Evolutionary conservation across 2,888 invertebrate species (phyloP).

Genomic region (Papilio gigon): DNA sequence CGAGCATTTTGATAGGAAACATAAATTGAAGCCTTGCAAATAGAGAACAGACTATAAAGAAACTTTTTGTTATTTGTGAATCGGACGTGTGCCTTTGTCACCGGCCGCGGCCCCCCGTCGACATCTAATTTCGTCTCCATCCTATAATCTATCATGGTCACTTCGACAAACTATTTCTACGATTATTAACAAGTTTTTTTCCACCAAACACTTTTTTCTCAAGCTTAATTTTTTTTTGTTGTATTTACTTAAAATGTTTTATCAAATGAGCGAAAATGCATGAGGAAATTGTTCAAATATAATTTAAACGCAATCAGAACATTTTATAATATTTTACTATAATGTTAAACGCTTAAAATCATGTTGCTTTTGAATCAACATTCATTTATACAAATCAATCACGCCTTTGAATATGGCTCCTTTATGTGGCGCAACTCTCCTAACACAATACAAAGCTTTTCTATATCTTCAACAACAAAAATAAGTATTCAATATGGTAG

Average conservation of each 20-base stretch:
- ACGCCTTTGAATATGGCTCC: slow-evolving; percentile 10
- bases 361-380: slow-evolving; percentile 19
- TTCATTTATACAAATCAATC: slow-evolving; percentile 17
- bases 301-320: no score
- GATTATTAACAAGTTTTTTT: slow-evolving; percentile 5
- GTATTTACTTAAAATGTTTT: background rate
- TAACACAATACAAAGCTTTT: slow-evolving; percentile 25
- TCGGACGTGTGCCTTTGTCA: slow-evolving; percentile 65
- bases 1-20: slow-evolving; percentile 45
- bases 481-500: slow-evolving; percentile 21
- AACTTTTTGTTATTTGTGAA: slow-evolving; percentile 52
- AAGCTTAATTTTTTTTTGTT: slow-evolving; percentile 29
- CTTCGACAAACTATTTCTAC: slow-evolving; percentile 33
- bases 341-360: background rate
- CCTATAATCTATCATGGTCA: slow-evolving; percentile 55
- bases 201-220: slow-evolving; percentile 9
- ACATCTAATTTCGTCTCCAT: slow-evolving; percentile 64
- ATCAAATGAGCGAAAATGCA: background rate
- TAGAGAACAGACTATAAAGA: slow-evolving; percentile 49
- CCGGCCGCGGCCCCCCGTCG: slow-evolving; percentile 64
- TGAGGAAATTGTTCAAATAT: background rate
- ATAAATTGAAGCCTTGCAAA: slow-evolving; percentile 53
- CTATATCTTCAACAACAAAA: slow-evolving; percentile 3
- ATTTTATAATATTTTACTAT: no score
- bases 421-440: background rate